Conservation (phyloP, 2,113 vertebrate genomes). For the Porphyrio hochstetteri region DNA sequence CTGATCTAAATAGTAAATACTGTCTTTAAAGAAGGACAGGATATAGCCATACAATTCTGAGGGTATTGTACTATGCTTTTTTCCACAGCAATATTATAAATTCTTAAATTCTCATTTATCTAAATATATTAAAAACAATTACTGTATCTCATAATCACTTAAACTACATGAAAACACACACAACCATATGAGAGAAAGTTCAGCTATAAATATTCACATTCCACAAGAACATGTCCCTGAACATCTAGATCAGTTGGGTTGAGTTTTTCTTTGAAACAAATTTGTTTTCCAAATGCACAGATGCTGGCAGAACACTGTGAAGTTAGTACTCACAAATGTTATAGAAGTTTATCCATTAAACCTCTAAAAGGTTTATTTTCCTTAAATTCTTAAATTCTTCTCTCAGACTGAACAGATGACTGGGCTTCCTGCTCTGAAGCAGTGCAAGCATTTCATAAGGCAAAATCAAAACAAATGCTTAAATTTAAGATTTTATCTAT, state of each 20-base stretch:
- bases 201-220: neutral
- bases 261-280: neutral
- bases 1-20: neutral
- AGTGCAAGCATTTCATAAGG: neutral
- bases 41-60: neutral
- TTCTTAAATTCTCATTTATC: neutral
- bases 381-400: neutral
- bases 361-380: neutral
- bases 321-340: neutral
- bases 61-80: neutral
- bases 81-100: neutral
- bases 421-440: neutral
- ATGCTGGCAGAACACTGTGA: neutral
- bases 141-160: neutral
- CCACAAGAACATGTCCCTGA: neutral
- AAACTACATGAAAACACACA: neutral
- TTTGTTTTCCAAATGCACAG: neutral
- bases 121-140: neutral
- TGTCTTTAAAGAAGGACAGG: neutral
- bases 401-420: neutral
- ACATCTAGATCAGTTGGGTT: neutral
- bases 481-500: conserved; percentile 33
- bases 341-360: neutral
- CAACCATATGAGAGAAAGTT: neutral
- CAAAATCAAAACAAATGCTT: conserved; percentile 6